These are phyloP conservation scores for Acanthisitta chloris DNA, from an alignment of 2,113 vertebrate species.

Conservation along the genomic window DNA sequence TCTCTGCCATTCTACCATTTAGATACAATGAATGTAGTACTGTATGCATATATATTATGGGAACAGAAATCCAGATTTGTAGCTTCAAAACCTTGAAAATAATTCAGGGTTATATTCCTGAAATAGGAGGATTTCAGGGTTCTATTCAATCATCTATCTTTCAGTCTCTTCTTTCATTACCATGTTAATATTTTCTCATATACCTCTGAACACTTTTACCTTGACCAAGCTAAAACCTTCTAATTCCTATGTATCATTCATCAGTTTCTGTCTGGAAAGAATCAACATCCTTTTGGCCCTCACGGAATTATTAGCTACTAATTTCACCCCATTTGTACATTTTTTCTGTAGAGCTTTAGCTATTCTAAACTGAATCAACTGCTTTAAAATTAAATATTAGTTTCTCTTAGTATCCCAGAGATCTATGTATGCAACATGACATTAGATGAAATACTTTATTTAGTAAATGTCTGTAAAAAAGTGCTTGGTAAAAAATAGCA, in stretches of 20 bases:
- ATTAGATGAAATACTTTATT: background rate
- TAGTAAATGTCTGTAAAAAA: background rate
- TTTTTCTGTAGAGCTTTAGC: background rate
- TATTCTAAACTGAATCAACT: background rate
- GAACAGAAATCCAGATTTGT: background rate
- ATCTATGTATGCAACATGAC: background rate
- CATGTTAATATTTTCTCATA: background rate
- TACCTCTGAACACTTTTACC: background rate
- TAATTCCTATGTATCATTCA: background rate
- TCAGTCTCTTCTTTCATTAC: background rate
- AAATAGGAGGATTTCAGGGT: background rate
- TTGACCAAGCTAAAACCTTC: background rate
- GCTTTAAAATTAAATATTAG: background rate
- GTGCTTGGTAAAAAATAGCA: background rate
- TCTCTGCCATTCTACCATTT: background rate
- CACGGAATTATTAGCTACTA: background rate
- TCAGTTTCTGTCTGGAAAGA: background rate
- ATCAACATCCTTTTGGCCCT: background rate
- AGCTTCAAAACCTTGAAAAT: background rate
- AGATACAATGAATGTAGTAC: background rate
- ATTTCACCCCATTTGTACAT: background rate
- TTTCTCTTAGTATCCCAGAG: background rate
- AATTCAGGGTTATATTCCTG: background rate
- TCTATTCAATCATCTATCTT: background rate
- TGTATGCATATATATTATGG: background rate